Base-by-base conservation (phyloP, 1,140 invertebrate genomes). In the Drosophila repletoides region DNA sequence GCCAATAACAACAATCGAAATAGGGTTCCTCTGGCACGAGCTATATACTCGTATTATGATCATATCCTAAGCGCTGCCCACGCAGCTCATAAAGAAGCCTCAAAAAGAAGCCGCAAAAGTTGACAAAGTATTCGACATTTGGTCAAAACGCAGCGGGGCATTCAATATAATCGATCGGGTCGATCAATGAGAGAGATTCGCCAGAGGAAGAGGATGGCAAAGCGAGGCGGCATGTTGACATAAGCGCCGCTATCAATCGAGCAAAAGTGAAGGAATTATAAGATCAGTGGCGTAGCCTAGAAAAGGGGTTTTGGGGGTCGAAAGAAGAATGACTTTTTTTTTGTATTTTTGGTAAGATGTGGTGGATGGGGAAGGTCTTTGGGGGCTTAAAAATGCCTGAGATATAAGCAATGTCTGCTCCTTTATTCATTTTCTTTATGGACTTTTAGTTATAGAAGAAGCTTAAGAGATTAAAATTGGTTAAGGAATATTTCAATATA, bases 171-270 rank as follows among this genome's bases (percentile, higher is more conserved):
- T n/a, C 22, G 31, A n/a, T 43, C 21, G 40, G 3, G 41, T 1
- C 24, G 5, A 34, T 28, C 38, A 29, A 51, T 51, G 33, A 7
- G 5, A 21, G 33, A 19, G 43, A 40, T 64, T 49, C 63, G 49
- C 59, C 41, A 43, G 33, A 19, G 3, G 36, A 65, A 55, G 56
- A n/a, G 59, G 53, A 41, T 26, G 3, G 36, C 69, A 55, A 63
- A n/a, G 59, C 29, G 53, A 6, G 29, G 53, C 48, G 22, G 64
- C 79, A 67, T 83, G 79, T 83, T 81, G 15, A 7, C 41, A 73
- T 84, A 84, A 84, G 79, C 79, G 79, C 79, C 79, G 80, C 59
- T 61, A 84, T 84, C 61, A 84, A 84, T 83, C 51, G 12, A 63
- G n/a, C n/a, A n/a, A n/a, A n/a, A n/a, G n/a, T n/a, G n/a, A n/a